These are phyloP conservation scores for Therioaphis trifolii DNA, from an alignment of 2,888 invertebrate species.

Conservation along the genomic window DNA sequence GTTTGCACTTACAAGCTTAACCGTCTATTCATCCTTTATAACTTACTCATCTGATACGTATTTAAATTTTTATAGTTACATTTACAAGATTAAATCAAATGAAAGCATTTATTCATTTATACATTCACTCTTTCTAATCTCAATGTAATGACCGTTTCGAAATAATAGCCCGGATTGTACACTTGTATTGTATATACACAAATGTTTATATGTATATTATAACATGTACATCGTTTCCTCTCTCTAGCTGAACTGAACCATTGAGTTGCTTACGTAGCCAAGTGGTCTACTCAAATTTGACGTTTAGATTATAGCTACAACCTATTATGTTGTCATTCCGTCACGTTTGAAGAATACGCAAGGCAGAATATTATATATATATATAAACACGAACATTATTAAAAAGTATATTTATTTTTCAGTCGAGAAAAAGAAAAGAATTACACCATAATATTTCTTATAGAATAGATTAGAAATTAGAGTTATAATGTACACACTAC, in stretches of 20 bases:
- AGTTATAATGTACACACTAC: neutral
- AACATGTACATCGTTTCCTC: conserved; percentile 31
- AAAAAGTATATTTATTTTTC: conserved; percentile 31
- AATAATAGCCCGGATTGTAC: conserved; percentile 47
- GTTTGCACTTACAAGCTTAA: neutral
- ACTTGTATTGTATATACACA: conserved; percentile 20
- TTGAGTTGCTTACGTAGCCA: conserved; percentile 42
- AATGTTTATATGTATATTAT: neutral
- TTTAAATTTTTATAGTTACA: conserved; percentile 5
- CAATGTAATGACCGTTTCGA: conserved; percentile 54
- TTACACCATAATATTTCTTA: conserved; percentile 20
- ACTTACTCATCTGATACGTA: neutral
- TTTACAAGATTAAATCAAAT: conserved; percentile 39
- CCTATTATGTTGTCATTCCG: conserved; percentile 55
- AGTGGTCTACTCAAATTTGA: conserved; percentile 59
- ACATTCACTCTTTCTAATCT: conserved; percentile 53
- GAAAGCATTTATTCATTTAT: conserved; percentile 29
- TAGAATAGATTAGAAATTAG: neutral
- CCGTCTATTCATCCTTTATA: neutral
- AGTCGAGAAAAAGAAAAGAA: conserved; percentile 6
- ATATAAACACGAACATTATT: conserved; percentile 13
- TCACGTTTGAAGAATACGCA: conserved; percentile 54
- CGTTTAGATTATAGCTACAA: conserved; percentile 54
- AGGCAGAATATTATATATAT: conserved; percentile 7
- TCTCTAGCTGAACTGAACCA: conserved; percentile 17